Conservation (phyloP, 2,888 invertebrate genomes). For the Resseliella maxima region DNA sequence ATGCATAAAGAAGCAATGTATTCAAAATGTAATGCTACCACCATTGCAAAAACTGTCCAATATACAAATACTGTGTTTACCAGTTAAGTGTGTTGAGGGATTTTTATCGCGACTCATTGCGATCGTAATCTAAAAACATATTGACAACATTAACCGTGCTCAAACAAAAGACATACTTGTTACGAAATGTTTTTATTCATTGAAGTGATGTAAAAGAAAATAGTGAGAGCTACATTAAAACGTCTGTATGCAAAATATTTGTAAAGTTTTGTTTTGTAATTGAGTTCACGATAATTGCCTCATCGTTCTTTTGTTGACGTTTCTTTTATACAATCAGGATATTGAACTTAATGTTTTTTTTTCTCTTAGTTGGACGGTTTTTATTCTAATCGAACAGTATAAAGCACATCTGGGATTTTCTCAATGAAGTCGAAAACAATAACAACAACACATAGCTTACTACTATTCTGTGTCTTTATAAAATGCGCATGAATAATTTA, state of each 20-base stretch:
- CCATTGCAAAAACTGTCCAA: not conserved
- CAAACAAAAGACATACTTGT: slow-evolving; percentile 41
- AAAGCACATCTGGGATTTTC: not conserved
- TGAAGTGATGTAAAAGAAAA: not conserved
- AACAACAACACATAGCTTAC: not conserved
- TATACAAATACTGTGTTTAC: slow-evolving; percentile 10
- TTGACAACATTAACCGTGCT: not conserved
- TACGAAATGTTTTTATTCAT: not conserved
- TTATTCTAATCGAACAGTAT: too few relatives aligned
- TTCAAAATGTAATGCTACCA: not conserved
- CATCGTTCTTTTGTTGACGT: slow-evolving; percentile 38
- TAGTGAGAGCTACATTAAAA: slow-evolving; percentile 13
- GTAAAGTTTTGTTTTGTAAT: slow-evolving; percentile 42
- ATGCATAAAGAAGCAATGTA: not conserved
- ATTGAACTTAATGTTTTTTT: slow-evolving; percentile 39
- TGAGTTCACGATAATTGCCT: slow-evolving; percentile 49
- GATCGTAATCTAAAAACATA: slow-evolving; percentile 20
- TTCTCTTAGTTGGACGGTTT: too few relatives aligned
- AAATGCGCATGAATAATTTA: slow-evolving; percentile 48
- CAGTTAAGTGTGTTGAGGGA: slow-evolving; percentile 41
- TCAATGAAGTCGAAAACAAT: not conserved
- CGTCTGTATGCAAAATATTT: slow-evolving; percentile 30
- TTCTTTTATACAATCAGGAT: not conserved
- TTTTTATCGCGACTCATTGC: slow-evolving; percentile 34
- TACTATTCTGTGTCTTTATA: slow-evolving; percentile 18